Evolutionary conservation across 2,113 vertebrate species (phyloP).

Genomic region (Ammodytes dubius): DNA sequence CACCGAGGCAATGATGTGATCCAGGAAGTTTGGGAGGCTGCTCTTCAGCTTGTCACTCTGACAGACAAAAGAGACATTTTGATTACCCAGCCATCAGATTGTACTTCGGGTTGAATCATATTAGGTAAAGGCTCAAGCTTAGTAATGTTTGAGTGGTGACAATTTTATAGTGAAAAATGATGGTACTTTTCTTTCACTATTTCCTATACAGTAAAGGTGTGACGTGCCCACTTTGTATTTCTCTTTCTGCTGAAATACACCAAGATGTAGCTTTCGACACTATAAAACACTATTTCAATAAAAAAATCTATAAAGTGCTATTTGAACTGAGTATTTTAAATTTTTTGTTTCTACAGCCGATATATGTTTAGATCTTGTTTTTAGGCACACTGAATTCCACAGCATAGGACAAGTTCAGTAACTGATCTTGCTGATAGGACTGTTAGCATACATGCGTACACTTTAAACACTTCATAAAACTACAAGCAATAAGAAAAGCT

Average conservation of each 20-base stretch:
- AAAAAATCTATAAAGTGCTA: too few species aligned
- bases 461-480: neutral
- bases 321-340: too few species aligned
- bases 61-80: slow-evolving; percentile 8
- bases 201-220: neutral
- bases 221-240: neutral
- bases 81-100: neutral
- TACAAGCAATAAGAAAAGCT: neutral
- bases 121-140: neutral
- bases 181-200: neutral
- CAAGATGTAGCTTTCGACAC: neutral
- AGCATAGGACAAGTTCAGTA: neutral
- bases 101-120: neutral
- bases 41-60: slow-evolving; percentile 94
- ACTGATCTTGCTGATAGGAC: neutral
- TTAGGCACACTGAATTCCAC: too few species aligned
- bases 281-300: neutral
- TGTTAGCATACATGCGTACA: neutral
- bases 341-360: too few species aligned
- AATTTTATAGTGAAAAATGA: neutral
- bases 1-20: slow-evolving; percentile 98
- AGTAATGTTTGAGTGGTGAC: neutral
- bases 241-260: neutral
- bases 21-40: slow-evolving; percentile 96
- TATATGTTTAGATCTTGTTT: too few species aligned